A percentile compares a stretch with the other conserved stretches of the same genome.
Evolutionary conservation across 2,888 invertebrate genomes (phyloP).

Genomic region (Auanema sp.): DNA sequence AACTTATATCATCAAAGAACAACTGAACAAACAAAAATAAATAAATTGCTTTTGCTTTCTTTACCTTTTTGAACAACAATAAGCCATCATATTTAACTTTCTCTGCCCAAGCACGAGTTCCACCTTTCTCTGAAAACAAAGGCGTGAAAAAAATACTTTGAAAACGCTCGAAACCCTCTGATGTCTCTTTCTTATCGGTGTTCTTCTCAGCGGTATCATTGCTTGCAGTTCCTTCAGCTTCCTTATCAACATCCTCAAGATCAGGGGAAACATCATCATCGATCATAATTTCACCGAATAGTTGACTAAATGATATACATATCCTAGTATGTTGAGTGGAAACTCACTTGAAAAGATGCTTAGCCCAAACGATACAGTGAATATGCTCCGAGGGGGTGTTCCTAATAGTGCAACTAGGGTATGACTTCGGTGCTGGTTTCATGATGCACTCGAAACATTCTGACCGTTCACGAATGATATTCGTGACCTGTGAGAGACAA

Average conservation of each 20-base stretch:
- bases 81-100: constrained; percentile 80
- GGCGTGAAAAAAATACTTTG: neutral
- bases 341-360: constrained; percentile 90
- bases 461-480: constrained; percentile 76
- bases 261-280: constrained; percentile 98
- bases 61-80: constrained; percentile 81
- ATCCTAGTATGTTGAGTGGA: neutral
- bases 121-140: constrained; percentile 5
- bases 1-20: constrained; percentile 90
- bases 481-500: constrained; percentile 33
- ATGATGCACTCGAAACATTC: constrained; percentile 97
- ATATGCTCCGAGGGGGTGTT: constrained; percentile 98
- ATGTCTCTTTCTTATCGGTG: constrained; percentile 7
- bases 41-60: neutral
- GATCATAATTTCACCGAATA: constrained; percentile 94
- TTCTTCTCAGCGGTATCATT: constrained; percentile 5
- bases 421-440: constrained; percentile 78
- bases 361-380: constrained; percentile 99
- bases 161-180: neutral
- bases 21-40: constrained; percentile 68
- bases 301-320: constrained; percentile 73
- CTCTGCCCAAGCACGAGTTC: constrained; percentile 85
- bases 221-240: neutral
- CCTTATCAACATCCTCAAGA: constrained; percentile 77
- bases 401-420: constrained; percentile 95